Percentiles rank a stretch among this genome's conserved stretches.
These are phyloP conservation scores for Trachythela sp. DNA, from an alignment of 64 coral and sea anemone species.

Conservation along the genomic window DNA sequence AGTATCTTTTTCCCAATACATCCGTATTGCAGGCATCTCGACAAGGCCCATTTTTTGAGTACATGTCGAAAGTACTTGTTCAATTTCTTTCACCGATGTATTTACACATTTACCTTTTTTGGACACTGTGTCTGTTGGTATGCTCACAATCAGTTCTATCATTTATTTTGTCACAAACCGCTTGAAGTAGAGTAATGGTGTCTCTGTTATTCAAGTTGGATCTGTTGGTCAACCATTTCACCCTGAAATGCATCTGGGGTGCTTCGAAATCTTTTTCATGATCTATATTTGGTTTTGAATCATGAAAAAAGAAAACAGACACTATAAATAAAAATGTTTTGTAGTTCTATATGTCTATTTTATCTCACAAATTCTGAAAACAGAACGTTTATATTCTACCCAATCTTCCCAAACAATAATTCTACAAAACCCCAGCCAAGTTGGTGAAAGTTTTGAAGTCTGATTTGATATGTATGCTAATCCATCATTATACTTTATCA, in stretches of 20 bases:
- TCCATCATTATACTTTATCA: too few species aligned
- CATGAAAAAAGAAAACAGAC: too few species aligned
- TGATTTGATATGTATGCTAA: too few species aligned
- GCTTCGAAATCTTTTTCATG: too few species aligned
- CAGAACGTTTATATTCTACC: too few species aligned
- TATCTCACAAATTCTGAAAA: too few species aligned
- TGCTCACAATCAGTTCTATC: background rate
- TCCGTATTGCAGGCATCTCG: background rate
- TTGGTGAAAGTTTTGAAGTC: too few species aligned
- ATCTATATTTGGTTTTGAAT: too few species aligned
- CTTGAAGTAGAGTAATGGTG: background rate
- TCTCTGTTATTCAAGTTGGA: background rate
- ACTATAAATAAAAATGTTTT: too few species aligned
- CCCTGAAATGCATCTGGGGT: background rate
- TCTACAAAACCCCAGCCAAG: too few species aligned
- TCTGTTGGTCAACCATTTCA: background rate
- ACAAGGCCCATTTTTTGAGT: background rate
- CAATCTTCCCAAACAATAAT: too few species aligned
- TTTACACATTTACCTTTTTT: background rate
- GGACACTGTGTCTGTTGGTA: background rate
- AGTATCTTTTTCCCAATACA: background rate
- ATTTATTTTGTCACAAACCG: background rate
- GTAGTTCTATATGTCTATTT: too few species aligned
- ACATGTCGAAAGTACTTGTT: background rate
- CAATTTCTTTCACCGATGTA: background rate